Conservation (phyloP, 2,888 invertebrate genomes). For the Dascillus cervinus region DNA sequence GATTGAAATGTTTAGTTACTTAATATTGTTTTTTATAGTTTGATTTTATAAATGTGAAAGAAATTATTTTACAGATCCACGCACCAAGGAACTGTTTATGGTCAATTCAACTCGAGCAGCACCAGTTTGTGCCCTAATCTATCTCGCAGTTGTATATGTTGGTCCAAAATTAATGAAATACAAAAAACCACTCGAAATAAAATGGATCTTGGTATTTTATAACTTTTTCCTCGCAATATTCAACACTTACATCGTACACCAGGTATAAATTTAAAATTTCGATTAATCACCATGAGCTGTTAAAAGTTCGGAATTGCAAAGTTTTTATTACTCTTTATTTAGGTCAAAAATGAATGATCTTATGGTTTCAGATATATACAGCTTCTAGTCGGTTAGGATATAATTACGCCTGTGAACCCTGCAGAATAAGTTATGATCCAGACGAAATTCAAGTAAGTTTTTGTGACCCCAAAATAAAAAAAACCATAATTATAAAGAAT, state of each 20-base stretch:
- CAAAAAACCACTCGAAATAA: slow-evolving; percentile 66
- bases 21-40: too few relatives aligned
- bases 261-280: too few relatives aligned
- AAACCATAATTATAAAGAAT: too few relatives aligned
- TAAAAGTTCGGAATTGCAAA: too few relatives aligned
- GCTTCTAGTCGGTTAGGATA: slow-evolving; percentile 70
- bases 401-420: slow-evolving; percentile 81
- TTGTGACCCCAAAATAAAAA: too few relatives aligned
- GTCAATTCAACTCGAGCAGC: slow-evolving; percentile 77
- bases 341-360: background rate
- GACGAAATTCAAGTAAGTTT: slow-evolving; percentile 71
- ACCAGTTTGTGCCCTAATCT: slow-evolving; percentile 58
- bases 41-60: too few relatives aligned
- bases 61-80: slow-evolving; percentile 66
- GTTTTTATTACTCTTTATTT: slow-evolving; percentile 37
- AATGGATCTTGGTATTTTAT: slow-evolving; percentile 71
- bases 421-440: slow-evolving; percentile 65
- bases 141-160: slow-evolving; percentile 68
- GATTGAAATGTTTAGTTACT: too few relatives aligned
- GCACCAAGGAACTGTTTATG: slow-evolving; percentile 78
- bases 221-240: slow-evolving; percentile 76
- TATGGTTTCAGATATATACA: slow-evolving; percentile 40
- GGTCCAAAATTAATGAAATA: slow-evolving; percentile 78
- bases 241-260: slow-evolving; percentile 81
- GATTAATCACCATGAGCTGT: too few relatives aligned